phyloP scores from a whole-genome alignment of 2,888 invertebrate genomes.

The Dryobotodes eremita region DNA sequence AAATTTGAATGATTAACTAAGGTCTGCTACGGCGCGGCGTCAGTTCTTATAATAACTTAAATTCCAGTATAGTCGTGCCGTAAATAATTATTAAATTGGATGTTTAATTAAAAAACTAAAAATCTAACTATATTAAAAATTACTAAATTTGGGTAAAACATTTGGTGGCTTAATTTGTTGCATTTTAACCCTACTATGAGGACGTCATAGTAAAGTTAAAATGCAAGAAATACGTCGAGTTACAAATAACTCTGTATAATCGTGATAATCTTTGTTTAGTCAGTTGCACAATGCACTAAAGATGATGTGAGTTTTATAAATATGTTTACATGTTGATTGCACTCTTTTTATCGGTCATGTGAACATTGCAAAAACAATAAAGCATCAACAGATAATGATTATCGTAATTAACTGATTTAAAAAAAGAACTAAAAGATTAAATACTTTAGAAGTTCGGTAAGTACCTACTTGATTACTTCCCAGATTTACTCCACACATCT shows the following conservation, averaged over 20 bases:
- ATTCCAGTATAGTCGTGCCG: too few relatives aligned
- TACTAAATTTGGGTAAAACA: too few relatives aligned
- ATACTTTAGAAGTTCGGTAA: not conserved
- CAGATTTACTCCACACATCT: constrained; percentile 5
- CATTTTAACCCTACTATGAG: too few relatives aligned
- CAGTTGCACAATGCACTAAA: constrained; percentile 42
- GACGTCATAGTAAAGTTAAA: too few relatives aligned
- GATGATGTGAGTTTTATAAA: constrained; percentile 31
- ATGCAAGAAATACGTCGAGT: too few relatives aligned
- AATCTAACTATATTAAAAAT: too few relatives aligned
- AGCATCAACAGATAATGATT: not conserved
- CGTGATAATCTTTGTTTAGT: constrained; percentile 5
- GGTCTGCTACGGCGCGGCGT: too few relatives aligned
- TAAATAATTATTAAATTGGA: too few relatives aligned
- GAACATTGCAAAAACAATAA: constrained; percentile 8
- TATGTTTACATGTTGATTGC: constrained; percentile 32
- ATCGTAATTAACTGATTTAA: not conserved
- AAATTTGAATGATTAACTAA: too few relatives aligned
- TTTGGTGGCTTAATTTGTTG: too few relatives aligned
- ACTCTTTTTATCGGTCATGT: constrained; percentile 22
- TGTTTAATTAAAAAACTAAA: too few relatives aligned
- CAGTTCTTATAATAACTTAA: too few relatives aligned
- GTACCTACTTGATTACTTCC: not conserved
- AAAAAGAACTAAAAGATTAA: not conserved
- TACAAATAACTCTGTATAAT: not conserved